Evolutionary conservation across 2,797 vertebrate species (phyloP).

Genomic region (Bovichtus diacanthus): DNA sequence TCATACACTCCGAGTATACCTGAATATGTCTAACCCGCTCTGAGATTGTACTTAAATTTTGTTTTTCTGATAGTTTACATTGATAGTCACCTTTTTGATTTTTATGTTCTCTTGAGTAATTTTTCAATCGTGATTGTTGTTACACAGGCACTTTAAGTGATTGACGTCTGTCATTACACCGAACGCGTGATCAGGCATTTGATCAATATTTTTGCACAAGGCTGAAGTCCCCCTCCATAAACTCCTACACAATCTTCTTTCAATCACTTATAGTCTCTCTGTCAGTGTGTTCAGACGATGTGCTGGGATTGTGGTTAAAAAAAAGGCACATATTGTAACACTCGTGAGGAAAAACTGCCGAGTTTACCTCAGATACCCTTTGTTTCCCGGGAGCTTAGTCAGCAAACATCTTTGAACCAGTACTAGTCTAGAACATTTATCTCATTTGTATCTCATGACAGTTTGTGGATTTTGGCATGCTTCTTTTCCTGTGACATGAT

Average conservation of each 20-base stretch:
- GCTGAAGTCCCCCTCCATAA: constrained; percentile 39
- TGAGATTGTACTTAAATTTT: constrained; percentile 54
- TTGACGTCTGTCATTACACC: constrained; percentile 68
- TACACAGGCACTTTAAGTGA: constrained; percentile 86
- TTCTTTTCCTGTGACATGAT: constrained; percentile 12
- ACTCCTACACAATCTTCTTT: background rate
- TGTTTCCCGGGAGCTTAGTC: constrained; percentile 33
- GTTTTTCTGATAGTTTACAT: constrained; percentile 54
- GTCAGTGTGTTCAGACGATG: constrained; percentile 1
- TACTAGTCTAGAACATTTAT: background rate
- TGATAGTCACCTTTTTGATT: constrained; percentile 38
- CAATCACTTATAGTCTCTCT: constrained; percentile 19
- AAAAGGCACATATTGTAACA: constrained; percentile 57
- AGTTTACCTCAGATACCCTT: constrained; percentile 17
- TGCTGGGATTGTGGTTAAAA: background rate
- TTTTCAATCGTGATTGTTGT: constrained; percentile 77
- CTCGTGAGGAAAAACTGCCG: constrained; percentile 2
- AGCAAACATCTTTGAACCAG: constrained; percentile 22
- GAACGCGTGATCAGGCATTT: constrained; percentile 66
- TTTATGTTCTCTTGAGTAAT: constrained; percentile 51
- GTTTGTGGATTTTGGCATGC: background rate
- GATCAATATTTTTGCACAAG: constrained; percentile 78
- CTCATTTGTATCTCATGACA: background rate
- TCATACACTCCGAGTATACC: constrained; percentile 32
- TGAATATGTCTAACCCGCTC: constrained; percentile 43